Percentiles rank a stretch among this genome's conserved stretches.
Conservation (phyloP, 2,797 vertebrate genomes). For the Pipistrellus kuhlii region DNA sequence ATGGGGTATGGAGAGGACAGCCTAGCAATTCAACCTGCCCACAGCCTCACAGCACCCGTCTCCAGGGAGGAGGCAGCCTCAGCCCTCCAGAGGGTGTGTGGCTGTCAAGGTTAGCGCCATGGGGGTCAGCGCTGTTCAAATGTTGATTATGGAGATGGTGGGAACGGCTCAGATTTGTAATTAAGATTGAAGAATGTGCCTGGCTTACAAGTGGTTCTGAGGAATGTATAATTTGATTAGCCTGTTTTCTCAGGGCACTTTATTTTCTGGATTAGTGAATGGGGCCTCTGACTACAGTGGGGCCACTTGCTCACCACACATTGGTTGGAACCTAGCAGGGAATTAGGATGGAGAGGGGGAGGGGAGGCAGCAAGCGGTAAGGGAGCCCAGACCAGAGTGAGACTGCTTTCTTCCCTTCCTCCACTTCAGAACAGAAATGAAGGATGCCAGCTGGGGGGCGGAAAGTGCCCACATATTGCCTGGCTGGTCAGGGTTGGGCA, state of each 20-base stretch:
- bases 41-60: neutral
- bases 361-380: too few relatives aligned
- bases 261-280: conserved; percentile 70
- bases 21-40: neutral
- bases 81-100: neutral
- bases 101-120: conserved; percentile 78
- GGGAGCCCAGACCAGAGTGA: neutral
- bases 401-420: neutral
- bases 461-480: neutral
- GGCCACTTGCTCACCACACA: neutral
- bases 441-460: neutral
- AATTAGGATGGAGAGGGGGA: neutral
- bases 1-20: neutral
- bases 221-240: conserved; percentile 87
- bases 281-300: conserved; percentile 51
- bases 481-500: neutral
- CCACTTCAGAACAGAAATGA: neutral
- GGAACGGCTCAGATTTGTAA: conserved; percentile 89
- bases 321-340: neutral
- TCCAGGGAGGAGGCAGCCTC: neutral
- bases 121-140: conserved; percentile 83
- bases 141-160: conserved; percentile 85
- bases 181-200: conserved; percentile 89
- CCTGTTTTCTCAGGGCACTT: conserved; percentile 74
- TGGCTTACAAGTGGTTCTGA: conserved; percentile 83